A percentile compares a stretch with the other conserved stretches of the same genome.
Evolutionary conservation across 2,113 vertebrate species (phyloP).

Genomic region (Arenaria interpres): DNA sequence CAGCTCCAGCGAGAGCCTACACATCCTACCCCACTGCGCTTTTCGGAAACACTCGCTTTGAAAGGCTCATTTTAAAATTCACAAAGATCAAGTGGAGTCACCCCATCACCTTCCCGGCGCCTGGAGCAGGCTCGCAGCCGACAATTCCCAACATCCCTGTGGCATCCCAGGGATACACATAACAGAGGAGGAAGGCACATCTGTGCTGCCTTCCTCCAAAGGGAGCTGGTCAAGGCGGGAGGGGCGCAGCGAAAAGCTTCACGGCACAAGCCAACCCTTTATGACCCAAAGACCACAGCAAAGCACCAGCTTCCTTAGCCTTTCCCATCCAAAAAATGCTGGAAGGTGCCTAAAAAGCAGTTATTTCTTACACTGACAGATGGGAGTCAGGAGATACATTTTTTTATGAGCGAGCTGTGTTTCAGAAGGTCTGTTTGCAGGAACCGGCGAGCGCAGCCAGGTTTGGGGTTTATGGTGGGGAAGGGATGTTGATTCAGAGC

Average conservation of each 20-base stretch:
- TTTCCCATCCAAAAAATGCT: neutral
- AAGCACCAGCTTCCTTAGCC: neutral
- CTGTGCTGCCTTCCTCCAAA: neutral
- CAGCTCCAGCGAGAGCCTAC: fast-evolving
- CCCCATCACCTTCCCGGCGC: neutral
- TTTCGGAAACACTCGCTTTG: neutral
- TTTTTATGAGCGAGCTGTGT: neutral
- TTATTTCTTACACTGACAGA: neutral
- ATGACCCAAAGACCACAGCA: neutral
- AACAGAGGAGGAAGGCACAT: neutral
- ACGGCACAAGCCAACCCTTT: neutral
- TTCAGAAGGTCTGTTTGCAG: neutral
- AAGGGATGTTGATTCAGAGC: neutral
- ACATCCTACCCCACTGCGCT: neutral
- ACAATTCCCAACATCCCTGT: neutral
- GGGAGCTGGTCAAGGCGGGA: neutral
- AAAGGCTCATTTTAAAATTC: neutral
- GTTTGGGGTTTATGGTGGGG: neutral
- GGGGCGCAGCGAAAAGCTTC: neutral
- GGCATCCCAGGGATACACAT: neutral
- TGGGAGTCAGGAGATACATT: neutral
- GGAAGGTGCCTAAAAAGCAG: neutral
- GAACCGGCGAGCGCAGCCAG: neutral
- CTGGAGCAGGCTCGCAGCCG: neutral
- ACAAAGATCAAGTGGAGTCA: neutral